Evolutionary conservation across 2,888 invertebrate genomes (phyloP), one percentile per base, ranked within the genome.

Genomic region (Xestia c-nigrum): DNA sequence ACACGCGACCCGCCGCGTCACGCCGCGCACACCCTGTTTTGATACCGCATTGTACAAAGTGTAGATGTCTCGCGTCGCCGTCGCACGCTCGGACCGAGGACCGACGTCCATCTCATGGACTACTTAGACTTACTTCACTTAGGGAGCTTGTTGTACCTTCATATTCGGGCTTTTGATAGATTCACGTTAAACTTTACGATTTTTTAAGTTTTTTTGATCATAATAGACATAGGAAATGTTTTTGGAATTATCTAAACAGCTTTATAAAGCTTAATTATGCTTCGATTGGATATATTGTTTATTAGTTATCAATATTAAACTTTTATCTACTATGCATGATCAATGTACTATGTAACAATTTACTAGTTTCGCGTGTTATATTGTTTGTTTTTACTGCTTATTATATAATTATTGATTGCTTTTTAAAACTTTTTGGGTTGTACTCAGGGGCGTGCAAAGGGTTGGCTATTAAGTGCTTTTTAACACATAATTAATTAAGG

Each of bases 391-490:
- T 80, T 82, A 86, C 78, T 84, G 85, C 80, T 90, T 86, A 72
- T 85, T 80, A 78, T 85, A 57, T 43, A 77, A 86, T 89, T 85
- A 87, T 89, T 87, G 74, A 84, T 86, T 79, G 76, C 90, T 88
- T 90, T 87, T 69, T 81, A 70, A 71, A 55, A 74, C 72, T 89
- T 84, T 90, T 91, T 91, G 87, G 68, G 71, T 87, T 84, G 71
- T 82, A 76, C 76, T 85, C 81, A 75, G 78, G 90, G 90, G 91
- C 89, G 91, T 91, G 92, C 89, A 91, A 88, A 89, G 90, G 91
- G 92, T 91, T 90, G 93, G 91, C 91, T 93, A 89, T 91, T 94
- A 95, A 95, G 94, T 95, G 95, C 95, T 96, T 95, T 95, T 95
- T 94, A 91, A 93, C 86, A 92, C 90, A 91, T 91, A 93, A 93